phyloP scores from a whole-genome alignment of 1,140 invertebrate genomes.

The Cotesia typhae region DNA sequence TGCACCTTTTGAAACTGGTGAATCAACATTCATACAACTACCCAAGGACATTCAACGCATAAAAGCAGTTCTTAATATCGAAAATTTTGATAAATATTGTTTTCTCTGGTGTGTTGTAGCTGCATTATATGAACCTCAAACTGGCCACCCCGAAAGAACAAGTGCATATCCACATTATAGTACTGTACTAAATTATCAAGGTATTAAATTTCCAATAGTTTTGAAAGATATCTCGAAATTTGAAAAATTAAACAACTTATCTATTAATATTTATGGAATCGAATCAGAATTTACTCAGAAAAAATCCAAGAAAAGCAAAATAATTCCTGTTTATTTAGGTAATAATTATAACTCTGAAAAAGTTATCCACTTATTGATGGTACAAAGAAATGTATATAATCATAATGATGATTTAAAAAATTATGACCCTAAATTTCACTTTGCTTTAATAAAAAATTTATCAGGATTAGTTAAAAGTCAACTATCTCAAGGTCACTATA shows the following conservation, averaged over 20 bases:
- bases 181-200: conserved; percentile 52
- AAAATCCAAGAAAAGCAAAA: conserved; percentile 36
- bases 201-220: conserved; percentile 55
- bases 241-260: conserved; percentile 55
- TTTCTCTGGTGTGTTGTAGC: conserved; percentile 30
- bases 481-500: conserved; percentile 25
- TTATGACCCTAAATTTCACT: conserved; percentile 25
- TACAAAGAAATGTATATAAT: conserved; percentile 1
- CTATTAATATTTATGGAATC: conserved; percentile 48
- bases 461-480: conserved; percentile 35
- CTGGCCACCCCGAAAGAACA: conserved; percentile 42
- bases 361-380: conserved; percentile 38
- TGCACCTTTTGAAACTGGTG: conserved; percentile 46
- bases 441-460: conserved; percentile 33
- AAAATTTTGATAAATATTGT: conserved; percentile 19
- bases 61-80: conserved; percentile 34
- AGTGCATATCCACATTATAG: conserved; percentile 49
- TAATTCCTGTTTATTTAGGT: conserved; percentile 52
- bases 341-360: conserved; percentile 40
- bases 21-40: conserved; percentile 34
- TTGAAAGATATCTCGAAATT: conserved; percentile 53
- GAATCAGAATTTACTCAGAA: not conserved
- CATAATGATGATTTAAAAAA: not conserved
- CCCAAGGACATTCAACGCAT: conserved; percentile 36
- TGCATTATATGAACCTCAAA: conserved; percentile 37